Conservation (phyloP, 1,140 invertebrate genomes). For the Anastrepha obliqua region DNA sequence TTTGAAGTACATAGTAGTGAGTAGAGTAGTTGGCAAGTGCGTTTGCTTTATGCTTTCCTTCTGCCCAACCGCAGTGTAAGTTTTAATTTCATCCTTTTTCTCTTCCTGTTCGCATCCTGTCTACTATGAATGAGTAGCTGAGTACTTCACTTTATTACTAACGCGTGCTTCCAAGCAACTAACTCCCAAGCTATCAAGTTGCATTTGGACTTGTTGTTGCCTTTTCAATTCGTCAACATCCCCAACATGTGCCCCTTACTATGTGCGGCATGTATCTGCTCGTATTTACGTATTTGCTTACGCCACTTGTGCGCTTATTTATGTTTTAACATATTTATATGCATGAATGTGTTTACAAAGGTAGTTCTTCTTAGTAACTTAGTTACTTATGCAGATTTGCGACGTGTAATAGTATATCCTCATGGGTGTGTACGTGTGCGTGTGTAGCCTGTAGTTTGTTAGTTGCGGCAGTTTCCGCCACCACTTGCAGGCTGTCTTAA, state of each 20-base stretch:
- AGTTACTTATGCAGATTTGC: slow-evolving; percentile 48
- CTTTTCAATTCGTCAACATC: background rate
- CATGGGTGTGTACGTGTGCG: background rate
- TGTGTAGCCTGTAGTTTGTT: slow-evolving; percentile 20
- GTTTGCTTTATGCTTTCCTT: background rate
- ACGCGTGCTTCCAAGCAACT: slow-evolving; percentile 41
- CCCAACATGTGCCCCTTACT: background rate
- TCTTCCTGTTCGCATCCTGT: slow-evolving; percentile 42
- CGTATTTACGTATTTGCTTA: background rate
- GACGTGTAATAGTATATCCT: slow-evolving; percentile 5
- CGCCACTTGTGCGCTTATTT: slow-evolving; percentile 44
- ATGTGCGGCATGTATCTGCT: background rate
- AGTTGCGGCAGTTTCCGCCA: slow-evolving; percentile 41
- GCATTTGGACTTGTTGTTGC: background rate
- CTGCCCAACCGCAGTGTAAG: background rate
- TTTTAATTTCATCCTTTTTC: slow-evolving; percentile 53
- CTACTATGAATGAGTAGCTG: background rate
- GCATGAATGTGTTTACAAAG: slow-evolving; percentile 38
- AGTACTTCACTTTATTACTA: slow-evolving; percentile 36
- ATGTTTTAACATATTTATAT: slow-evolving; percentile 49
- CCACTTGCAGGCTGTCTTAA: slow-evolving; percentile 7
- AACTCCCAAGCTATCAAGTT: slow-evolving; percentile 2
- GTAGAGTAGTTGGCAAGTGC: background rate
- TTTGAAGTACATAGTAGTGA: background rate
- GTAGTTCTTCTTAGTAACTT: slow-evolving; percentile 46